Base-by-base conservation (phyloP, 2,888 invertebrate genomes). In the Kryphioiulus occultus region DNA sequence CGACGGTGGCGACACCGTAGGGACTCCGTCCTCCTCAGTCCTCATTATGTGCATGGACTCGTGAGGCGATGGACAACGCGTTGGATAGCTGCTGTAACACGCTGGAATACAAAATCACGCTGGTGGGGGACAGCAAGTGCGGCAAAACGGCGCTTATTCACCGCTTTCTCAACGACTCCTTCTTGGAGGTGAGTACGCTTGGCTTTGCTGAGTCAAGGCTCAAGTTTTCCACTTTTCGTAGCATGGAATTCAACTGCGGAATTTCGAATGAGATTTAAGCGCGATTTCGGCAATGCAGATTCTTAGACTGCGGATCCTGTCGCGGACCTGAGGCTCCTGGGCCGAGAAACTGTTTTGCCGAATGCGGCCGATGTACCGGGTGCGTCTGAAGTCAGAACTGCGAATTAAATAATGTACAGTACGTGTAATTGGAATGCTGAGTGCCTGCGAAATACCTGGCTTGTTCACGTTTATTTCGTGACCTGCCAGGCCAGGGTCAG, bases 71-170 rank as follows among this genome's bases (percentile, higher is more conserved):
- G 84, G 84, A 84, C 84, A 84, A 84, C 42, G 39, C 35, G 35
- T 84, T 84, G 84, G 84, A 84, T 39, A 84, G 35, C 42, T 39
- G 35, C 42, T 39, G 42, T 35, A 84, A 84, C 42, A 42, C 35
- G 19, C 26, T 84, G 83, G 91, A 91, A 88, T 91, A 91, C 89
- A 95, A 95, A 91, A 93, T 95, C 88, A 94, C 95, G 87, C 92
- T 95, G 85, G 94, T 95, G 0, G 95, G 95, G 0, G 94, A 95
- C 91, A 93, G 94, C 85, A 94, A 93, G 91, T 94, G 94, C 90
- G 95, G 95, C 59, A 95, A 95, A 91, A 95, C 95, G 0, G 93
- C 95, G 0, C 92, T 95, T 10, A 94, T 94, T 4, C 94, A 94
- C 91, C 92, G 94, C 90, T 94, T 94, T 90, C 93, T 94, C 86